These are phyloP conservation scores for Emydocephalus ijimae DNA, from an alignment of 2,113 vertebrate species.

Conservation along the genomic window DNA sequence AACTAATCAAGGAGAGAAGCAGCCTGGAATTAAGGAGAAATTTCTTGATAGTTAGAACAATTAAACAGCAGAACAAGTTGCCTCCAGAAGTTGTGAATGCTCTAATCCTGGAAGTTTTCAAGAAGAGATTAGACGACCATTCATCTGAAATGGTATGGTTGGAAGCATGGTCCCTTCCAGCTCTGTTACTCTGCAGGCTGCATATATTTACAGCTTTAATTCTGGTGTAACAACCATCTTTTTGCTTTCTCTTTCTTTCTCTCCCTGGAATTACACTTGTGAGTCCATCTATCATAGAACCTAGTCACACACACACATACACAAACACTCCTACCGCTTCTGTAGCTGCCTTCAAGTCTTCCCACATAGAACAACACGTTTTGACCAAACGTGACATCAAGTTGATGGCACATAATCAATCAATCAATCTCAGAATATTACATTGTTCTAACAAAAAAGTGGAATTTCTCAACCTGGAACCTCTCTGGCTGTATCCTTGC, in stretches of 20 bases:
- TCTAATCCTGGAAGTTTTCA: neutral
- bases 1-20: neutral
- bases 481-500: neutral
- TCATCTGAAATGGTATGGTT: neutral
- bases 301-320: neutral
- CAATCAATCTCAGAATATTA: conserved; percentile 19
- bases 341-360: conserved; percentile 22
- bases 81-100: neutral
- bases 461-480: conserved; percentile 23
- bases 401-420: neutral
- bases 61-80: neutral
- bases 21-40: neutral
- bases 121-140: neutral
- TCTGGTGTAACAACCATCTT: conserved; percentile 21
- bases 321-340: neutral
- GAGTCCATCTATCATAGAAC: conserved; percentile 51
- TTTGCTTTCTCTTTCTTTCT: neutral
- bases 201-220: conserved; percentile 39
- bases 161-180: too few relatives aligned
- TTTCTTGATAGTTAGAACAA: neutral
- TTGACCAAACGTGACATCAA: neutral
- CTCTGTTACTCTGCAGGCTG: conserved; percentile 7
- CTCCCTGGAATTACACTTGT: conserved; percentile 44
- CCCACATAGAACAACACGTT: conserved; percentile 41
- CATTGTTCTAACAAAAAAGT: conserved; percentile 28